phyloP scores from a whole-genome alignment of 2,797 vertebrate species.

The Carcharodon carcharias region DNA sequence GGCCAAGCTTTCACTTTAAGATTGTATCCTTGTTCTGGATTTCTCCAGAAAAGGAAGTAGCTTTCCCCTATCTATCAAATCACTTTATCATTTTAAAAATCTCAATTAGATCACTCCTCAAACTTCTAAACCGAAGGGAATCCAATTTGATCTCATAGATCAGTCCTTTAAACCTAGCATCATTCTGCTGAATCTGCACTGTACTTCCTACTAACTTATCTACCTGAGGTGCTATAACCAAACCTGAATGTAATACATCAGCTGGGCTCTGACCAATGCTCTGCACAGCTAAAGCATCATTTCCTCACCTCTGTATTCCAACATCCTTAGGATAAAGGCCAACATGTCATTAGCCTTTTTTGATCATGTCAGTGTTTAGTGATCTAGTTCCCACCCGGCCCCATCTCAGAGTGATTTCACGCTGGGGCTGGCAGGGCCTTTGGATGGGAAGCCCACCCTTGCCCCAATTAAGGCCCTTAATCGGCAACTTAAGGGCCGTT shows the following conservation, averaged over 20 bases:
- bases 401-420: too few species aligned
- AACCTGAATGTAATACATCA: neutral
- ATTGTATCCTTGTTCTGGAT: neutral
- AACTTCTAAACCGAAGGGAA: neutral
- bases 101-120: neutral
- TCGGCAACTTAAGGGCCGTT: too few species aligned
- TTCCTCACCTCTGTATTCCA: neutral
- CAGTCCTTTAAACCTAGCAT: neutral
- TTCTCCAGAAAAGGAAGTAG: neutral
- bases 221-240: neutral
- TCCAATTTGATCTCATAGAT: neutral
- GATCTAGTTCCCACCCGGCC: too few species aligned
- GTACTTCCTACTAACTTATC: neutral
- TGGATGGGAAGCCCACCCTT: too few species aligned
- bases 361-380: neutral
- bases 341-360: neutral
- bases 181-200: neutral
- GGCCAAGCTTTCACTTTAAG: neutral
- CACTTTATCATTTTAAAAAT: neutral
- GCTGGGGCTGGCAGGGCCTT: too few species aligned
- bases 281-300: neutral
- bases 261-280: neutral
- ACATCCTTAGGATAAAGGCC: neutral
- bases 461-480: too few species aligned
- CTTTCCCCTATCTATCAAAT: neutral